phyloP scores from a whole-genome alignment of 2,797 vertebrate species.

The Micromesistius poutassou region DNA sequence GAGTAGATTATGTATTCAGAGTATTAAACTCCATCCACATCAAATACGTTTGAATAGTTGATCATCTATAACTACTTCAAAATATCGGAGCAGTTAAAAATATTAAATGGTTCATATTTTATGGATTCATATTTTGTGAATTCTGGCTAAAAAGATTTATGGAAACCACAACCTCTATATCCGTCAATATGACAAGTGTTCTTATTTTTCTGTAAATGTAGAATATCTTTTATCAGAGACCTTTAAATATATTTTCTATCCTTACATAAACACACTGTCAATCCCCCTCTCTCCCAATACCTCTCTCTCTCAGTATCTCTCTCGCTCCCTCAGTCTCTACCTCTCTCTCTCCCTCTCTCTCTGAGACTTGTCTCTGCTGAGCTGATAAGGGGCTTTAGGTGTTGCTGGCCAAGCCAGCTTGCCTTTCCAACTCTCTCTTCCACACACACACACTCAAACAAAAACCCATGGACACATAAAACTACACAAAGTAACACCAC shows the following conservation, averaged over 20 bases:
- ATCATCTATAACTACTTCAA: neutral
- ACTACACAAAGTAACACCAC: neutral
- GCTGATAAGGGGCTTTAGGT: conserved; percentile 61
- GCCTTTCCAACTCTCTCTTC: conserved; percentile 11
- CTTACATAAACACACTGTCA: neutral
- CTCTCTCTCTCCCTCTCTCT: conserved; percentile 13
- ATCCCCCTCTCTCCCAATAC: neutral
- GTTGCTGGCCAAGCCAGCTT: conserved; percentile 27
- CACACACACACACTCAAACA: conserved; percentile 9
- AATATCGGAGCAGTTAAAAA: neutral
- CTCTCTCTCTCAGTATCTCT: neutral
- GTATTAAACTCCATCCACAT: neutral
- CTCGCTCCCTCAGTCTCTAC: neutral
- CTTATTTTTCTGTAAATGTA: neutral
- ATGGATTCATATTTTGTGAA: neutral
- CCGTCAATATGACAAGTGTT: neutral
- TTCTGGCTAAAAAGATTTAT: neutral
- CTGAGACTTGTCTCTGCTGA: conserved; percentile 36
- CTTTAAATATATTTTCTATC: neutral
- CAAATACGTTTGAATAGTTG: neutral
- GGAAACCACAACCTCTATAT: neutral
- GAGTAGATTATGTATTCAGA: neutral
- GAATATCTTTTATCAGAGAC: neutral
- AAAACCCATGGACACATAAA: neutral
- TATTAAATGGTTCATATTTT: neutral